Conservation (phyloP, 2,888 invertebrate species). For the Napeogenes sylphis region DNA sequence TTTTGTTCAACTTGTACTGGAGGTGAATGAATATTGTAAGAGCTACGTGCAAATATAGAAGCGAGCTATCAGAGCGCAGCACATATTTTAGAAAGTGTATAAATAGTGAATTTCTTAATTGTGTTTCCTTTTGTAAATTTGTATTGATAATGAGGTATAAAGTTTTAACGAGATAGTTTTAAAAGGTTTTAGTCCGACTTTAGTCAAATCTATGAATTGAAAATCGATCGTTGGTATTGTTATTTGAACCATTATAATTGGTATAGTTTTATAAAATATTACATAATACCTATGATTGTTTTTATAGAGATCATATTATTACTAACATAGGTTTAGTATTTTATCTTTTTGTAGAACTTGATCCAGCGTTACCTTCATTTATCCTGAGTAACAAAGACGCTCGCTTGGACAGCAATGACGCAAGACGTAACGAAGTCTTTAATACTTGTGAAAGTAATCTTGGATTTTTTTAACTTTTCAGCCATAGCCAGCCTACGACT, state of each 20-base stretch:
- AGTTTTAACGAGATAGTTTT: neutral
- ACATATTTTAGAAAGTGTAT: conserved; percentile 6
- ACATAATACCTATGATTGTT: no score
- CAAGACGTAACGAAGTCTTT: conserved; percentile 79
- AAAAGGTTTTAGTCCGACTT: neutral
- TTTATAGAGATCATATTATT: no score
- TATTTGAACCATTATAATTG: no score
- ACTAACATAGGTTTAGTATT: no score
- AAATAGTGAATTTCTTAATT: conserved; percentile 1
- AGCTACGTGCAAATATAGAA: conserved; percentile 9
- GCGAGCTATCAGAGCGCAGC: conserved; percentile 3
- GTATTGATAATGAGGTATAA: neutral
- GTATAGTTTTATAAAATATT: no score
- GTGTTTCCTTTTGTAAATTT: neutral
- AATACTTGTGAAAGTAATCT: conserved; percentile 80
- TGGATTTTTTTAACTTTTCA: conserved; percentile 76
- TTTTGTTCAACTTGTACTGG: conserved; percentile 23
- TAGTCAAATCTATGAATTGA: neutral
- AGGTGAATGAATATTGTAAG: conserved; percentile 22
- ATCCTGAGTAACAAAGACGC: conserved; percentile 71
- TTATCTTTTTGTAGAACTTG: conserved; percentile 59
- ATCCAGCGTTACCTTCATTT: conserved; percentile 79
- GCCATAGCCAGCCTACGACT: conserved; percentile 78
- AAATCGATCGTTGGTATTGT: no score
- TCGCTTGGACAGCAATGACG: conserved; percentile 77